A percentile compares a stretch with the other conserved stretches of the same genome.
Conservation (phyloP, 2,888 invertebrate species). For the Pyrocoelia pectoralis region DNA sequence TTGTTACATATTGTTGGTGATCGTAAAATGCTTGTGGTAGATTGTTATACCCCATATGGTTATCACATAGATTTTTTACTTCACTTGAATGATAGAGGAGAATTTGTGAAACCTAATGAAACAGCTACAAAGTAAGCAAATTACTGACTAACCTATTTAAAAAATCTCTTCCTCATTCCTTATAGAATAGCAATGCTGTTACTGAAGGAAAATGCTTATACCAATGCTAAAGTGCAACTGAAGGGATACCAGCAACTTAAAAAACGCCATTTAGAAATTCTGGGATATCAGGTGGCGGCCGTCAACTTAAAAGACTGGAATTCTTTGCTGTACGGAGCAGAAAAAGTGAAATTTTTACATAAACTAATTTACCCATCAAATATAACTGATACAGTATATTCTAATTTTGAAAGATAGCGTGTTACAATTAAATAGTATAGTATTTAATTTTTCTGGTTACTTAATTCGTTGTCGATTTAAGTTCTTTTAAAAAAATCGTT, state of each 20-base stretch:
- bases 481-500: not conserved
- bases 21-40: slow-evolving; percentile 45
- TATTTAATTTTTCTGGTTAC: not conserved
- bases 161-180: slow-evolving; percentile 30
- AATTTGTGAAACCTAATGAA: slow-evolving; percentile 20
- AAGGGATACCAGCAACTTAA: slow-evolving; percentile 64
- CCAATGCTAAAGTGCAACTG: slow-evolving; percentile 59
- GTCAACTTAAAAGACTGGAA: slow-evolving; percentile 65
- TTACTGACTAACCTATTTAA: not conserved
- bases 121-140: slow-evolving; percentile 24
- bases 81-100: slow-evolving; percentile 43
- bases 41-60: slow-evolving; percentile 59
- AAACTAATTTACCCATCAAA: slow-evolving; percentile 38
- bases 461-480: not conserved
- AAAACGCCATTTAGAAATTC: slow-evolving; percentile 68
- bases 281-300: slow-evolving; percentile 67
- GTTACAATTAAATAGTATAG: not conserved
- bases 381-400: slow-evolving; percentile 2
- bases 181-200: slow-evolving; percentile 62
- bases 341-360: slow-evolving; percentile 61
- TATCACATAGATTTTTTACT: slow-evolving; percentile 59
- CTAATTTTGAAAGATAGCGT: slow-evolving; percentile 15
- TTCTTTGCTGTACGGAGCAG: slow-evolving; percentile 63
- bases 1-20: slow-evolving; percentile 48
- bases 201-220: slow-evolving; percentile 60